These are phyloP conservation scores for Miichthys miiuy DNA, from an alignment of 2,797 vertebrate species.

Conservation along the genomic window DNA sequence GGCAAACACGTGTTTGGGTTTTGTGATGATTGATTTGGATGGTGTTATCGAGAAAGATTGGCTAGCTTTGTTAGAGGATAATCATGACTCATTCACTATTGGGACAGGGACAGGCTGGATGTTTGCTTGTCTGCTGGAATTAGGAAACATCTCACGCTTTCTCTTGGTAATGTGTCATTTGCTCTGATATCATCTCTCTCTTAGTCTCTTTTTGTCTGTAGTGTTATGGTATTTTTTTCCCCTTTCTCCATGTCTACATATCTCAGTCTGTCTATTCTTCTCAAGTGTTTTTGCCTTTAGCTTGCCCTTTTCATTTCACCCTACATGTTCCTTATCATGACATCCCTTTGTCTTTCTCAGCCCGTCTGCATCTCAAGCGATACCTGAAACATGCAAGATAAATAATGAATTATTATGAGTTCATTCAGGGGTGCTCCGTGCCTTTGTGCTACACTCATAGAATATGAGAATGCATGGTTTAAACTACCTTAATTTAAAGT, in stretches of 20 bases:
- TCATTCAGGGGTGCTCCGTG: conserved; percentile 18
- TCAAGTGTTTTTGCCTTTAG: conserved; percentile 31
- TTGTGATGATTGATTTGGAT: conserved; percentile 72
- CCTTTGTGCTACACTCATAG: conserved; percentile 8
- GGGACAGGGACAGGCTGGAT: conserved; percentile 39
- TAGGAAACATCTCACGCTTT: conserved; percentile 56
- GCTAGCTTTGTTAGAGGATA: conserved; percentile 57
- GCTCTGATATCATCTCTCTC: conserved; percentile 56
- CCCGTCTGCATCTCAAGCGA: conserved; percentile 34
- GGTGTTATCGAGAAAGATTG: conserved; percentile 54
- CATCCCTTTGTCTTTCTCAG: conserved; percentile 29
- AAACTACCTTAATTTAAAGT: conserved; percentile 11
- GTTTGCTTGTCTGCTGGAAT: conserved; percentile 55
- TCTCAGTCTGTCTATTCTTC: conserved; percentile 17
- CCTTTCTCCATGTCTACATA: conserved; percentile 34
- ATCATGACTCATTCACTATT: conserved; percentile 54
- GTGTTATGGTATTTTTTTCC: conserved; percentile 30
- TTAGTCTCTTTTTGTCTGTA: conserved; percentile 36
- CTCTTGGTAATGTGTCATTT: conserved; percentile 64
- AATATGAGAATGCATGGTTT: not conserved
- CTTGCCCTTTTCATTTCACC: conserved; percentile 43
- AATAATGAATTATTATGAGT: conserved; percentile 47
- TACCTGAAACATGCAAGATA: conserved; percentile 28
- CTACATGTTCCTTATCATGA: conserved; percentile 35
- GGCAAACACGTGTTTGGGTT: conserved; percentile 66